Evolutionary conservation across 2,797 vertebrate species (phyloP), one percentile per base, ranked within the genome.

Genomic region (Falco peregrinus): DNA sequence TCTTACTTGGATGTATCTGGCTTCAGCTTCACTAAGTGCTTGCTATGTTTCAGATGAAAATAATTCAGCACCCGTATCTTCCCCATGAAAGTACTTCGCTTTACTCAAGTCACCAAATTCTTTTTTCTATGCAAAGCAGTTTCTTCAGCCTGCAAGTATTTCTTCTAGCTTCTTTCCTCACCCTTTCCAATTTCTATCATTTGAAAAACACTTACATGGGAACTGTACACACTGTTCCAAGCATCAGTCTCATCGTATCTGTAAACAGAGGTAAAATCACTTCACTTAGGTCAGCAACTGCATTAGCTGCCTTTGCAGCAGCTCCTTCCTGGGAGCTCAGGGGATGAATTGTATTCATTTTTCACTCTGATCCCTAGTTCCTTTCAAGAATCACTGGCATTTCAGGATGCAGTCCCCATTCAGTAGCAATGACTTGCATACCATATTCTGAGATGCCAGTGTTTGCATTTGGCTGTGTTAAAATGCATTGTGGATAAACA

Each of bases 201-300:
- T 75, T 83, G 57, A 74, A 91, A 82, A 93, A 37, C 53, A 83
- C 25, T 92, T 63, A 31, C 1, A 35, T 33, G 13, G 1, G 1
- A 87, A 56, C 51, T 77, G 68, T 74, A 80, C 60, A 31, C 2
- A 4, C 64, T 68, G 68, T 96, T 95, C 89, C 78, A 77, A 77
- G 37, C 20, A 71, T 47, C 41, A 50, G 13, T 18, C 81, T 89
- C 81, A 77, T 77, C 45, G 4, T 64, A 50, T 70, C 78, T 92
- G 60, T 80, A 89, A 92, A 84, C 93, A 92, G 68, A 77, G 41
- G 89, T 80, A 91, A 89, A 87, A 71, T 81, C 60, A 43, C 71
- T 95, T 80, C 68, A 61, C 75, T 92, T 48, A 43, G 24, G 68
- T 84, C 41, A 60, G 56, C 75, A 70, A 31, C 75, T 85, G 78